These are phyloP conservation scores for Bibio marci DNA, from an alignment of 2,888 invertebrate species.

Conservation along the genomic window DNA sequence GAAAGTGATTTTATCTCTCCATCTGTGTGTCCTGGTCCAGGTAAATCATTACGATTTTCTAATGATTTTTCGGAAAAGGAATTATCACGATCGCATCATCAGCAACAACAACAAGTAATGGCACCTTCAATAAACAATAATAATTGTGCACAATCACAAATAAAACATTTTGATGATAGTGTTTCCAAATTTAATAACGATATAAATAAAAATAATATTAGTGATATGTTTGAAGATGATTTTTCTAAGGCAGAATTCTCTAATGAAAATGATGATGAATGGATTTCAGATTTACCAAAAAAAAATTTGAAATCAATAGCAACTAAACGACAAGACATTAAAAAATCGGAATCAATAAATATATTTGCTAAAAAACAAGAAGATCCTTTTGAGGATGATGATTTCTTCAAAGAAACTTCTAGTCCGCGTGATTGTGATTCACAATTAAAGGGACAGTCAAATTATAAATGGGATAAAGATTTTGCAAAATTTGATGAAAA, in stretches of 20 bases:
- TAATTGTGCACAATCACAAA: constrained; percentile 15
- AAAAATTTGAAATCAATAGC: constrained; percentile 15
- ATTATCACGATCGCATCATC: constrained; percentile 8
- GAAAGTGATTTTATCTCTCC: constrained; percentile 30
- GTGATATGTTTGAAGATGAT: constrained; percentile 35
- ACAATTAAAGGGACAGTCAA: not conserved
- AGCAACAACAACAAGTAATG: constrained; percentile 10
- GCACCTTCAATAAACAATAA: constrained; percentile 8
- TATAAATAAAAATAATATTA: not conserved
- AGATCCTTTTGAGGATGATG: constrained; percentile 80
- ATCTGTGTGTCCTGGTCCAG: constrained; percentile 14
- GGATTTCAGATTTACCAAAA: constrained; percentile 15
- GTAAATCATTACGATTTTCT: constrained; percentile 35
- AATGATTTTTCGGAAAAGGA: constrained; percentile 41
- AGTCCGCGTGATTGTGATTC: constrained; percentile 6
- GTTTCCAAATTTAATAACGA: constrained; percentile 22
- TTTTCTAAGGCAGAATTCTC: constrained; percentile 32
- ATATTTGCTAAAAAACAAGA: constrained; percentile 74
- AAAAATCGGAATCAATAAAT: constrained; percentile 79
- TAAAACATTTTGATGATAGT: constrained; percentile 48
- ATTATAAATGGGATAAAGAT: constrained; percentile 19
- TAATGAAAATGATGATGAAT: constrained; percentile 26
- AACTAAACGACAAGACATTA: constrained; percentile 39
- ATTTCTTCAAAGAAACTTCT: constrained; percentile 48
- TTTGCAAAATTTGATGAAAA: constrained; percentile 30